Evolutionary conservation across 1,140 invertebrate species (phyloP).

Genomic region (Drosophila sturtevanti): DNA sequence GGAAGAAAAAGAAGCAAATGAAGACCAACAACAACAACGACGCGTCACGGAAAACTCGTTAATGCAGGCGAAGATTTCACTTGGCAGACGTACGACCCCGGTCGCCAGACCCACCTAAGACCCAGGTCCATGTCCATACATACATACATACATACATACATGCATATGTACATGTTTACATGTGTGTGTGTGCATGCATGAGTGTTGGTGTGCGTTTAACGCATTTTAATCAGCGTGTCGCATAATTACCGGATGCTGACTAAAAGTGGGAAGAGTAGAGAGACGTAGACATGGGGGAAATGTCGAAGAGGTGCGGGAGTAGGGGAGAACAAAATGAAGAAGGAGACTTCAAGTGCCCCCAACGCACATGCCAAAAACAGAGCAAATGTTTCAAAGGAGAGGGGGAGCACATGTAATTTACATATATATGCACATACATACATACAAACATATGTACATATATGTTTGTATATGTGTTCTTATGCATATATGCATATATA

Average conservation of each 20-base stretch:
- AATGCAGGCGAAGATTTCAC: slow-evolving; percentile 78
- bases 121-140: slow-evolving; percentile 12
- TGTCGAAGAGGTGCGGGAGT: neutral
- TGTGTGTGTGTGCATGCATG: slow-evolving; percentile 16
- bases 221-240: slow-evolving; percentile 81
- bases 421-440: neutral
- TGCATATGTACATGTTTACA: neutral
- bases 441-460: neutral
- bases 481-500: neutral
- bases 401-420: neutral
- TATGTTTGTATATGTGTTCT: neutral
- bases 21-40: slow-evolving; percentile 27
- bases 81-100: slow-evolving; percentile 54
- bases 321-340: slow-evolving; percentile 2
- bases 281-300: slow-evolving; percentile 4
- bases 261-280: slow-evolving; percentile 14
- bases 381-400: neutral
- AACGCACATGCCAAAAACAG: slow-evolving; percentile 42
- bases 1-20: slow-evolving; percentile 39
- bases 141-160: slow-evolving; percentile 20
- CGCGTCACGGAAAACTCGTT: slow-evolving; percentile 79
- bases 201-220: slow-evolving; percentile 56
- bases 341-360: slow-evolving; percentile 26
- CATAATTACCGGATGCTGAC: slow-evolving; percentile 79
- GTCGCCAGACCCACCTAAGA: slow-evolving; percentile 65